Conservation (phyloP, 2,797 vertebrate genomes). For the Sebastiscus tertius region DNA sequence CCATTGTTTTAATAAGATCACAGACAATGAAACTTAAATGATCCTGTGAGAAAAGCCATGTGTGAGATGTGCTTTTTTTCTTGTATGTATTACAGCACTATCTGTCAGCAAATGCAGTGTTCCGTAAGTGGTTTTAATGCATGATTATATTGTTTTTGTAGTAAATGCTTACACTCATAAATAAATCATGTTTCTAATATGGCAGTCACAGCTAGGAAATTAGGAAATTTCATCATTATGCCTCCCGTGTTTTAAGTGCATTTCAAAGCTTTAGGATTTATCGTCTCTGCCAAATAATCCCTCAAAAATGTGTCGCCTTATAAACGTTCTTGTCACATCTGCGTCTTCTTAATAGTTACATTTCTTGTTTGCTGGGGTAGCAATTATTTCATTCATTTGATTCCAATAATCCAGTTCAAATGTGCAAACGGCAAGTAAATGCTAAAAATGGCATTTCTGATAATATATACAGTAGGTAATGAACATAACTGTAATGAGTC, state of each 20-base stretch:
- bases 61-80: not conserved
- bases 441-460: not conserved
- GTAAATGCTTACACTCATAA: not conserved
- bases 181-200: not conserved
- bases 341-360: not conserved
- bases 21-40: not conserved
- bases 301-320: not conserved
- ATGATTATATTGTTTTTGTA: not conserved
- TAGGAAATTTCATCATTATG: not conserved
- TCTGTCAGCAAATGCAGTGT: not conserved
- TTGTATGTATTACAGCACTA: not conserved
- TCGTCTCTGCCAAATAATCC: not conserved
- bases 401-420: not conserved
- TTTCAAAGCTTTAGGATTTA: not conserved
- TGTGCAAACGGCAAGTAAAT: not conserved
- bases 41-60: not conserved
- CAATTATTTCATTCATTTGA: not conserved
- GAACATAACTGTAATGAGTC: rapidly evolving
- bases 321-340: not conserved
- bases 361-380: not conserved
- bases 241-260: not conserved
- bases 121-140: not conserved
- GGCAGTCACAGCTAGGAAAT: not conserved
- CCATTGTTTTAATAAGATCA: not conserved
- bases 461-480: not conserved